Evolutionary conservation across 2,888 invertebrate species (phyloP).

Genomic region (Subacronicta megacephala): DNA sequence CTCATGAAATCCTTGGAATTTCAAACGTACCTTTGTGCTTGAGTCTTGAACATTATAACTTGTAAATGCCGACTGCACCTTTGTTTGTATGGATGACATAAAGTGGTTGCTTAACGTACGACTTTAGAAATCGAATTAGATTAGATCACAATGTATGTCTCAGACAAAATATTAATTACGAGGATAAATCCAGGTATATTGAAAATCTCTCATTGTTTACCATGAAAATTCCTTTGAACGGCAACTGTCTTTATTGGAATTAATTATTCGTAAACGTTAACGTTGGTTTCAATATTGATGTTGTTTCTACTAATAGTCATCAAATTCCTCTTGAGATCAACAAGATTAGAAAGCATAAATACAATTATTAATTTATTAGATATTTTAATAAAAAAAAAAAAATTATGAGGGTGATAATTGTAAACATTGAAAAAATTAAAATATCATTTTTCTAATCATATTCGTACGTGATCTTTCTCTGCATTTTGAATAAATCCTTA

Average conservation of each 20-base stretch:
- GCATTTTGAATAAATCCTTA: too few relatives aligned
- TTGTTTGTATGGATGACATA: too few relatives aligned
- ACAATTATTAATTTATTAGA: constrained; percentile 10
- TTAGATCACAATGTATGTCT: background rate
- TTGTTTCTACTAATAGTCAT: constrained; percentile 1
- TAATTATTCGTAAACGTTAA: constrained; percentile 4
- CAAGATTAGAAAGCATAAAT: constrained; percentile 11
- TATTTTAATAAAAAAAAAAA: too few relatives aligned
- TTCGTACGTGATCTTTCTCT: too few relatives aligned
- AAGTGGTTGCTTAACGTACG: too few relatives aligned
- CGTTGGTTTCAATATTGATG: constrained; percentile 8
- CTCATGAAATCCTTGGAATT: background rate
- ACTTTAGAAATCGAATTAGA: too few relatives aligned
- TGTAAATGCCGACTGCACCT: too few relatives aligned
- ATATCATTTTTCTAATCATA: too few relatives aligned
- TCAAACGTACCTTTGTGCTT: too few relatives aligned
- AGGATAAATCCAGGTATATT: background rate
- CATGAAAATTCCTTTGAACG: background rate
- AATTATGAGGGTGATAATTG: too few relatives aligned
- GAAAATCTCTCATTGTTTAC: constrained; percentile 1
- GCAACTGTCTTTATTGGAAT: constrained; percentile 3
- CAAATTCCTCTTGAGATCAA: constrained; percentile 6
- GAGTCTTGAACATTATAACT: too few relatives aligned
- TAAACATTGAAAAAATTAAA: too few relatives aligned
- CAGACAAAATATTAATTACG: background rate